Percentiles rank a stretch among this genome's conserved stretches.
These are phyloP conservation scores for Eulimnadia texana DNA, from an alignment of 1,140 invertebrate genomes.

Conservation along the genomic window DNA sequence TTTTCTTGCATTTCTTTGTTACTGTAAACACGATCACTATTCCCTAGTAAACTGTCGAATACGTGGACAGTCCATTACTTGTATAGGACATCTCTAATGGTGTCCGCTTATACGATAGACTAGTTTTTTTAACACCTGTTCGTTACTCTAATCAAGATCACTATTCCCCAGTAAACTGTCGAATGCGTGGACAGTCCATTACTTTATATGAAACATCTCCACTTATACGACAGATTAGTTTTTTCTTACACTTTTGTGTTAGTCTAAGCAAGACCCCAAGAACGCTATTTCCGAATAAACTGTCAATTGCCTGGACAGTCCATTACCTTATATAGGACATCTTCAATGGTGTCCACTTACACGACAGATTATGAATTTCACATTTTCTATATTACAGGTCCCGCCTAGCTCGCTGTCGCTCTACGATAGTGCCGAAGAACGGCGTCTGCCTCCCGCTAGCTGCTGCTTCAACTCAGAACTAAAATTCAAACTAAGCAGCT, in stretches of 20 bases:
- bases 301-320: too few species aligned
- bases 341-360: neutral
- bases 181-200: too few species aligned
- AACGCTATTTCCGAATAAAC: too few species aligned
- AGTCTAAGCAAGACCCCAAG: neutral
- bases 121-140: neutral
- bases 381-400: too few species aligned
- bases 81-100: too few species aligned
- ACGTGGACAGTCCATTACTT: too few species aligned
- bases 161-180: too few species aligned
- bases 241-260: neutral
- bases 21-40: neutral
- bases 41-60: too few species aligned
- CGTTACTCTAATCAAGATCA: neutral
- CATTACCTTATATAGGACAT: too few species aligned
- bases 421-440: neutral
- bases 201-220: too few species aligned
- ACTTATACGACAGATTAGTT: neutral
- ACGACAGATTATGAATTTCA: neutral
- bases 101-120: neutral
- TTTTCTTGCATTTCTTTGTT: neutral
- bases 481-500: neutral
- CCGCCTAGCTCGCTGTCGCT: conserved; percentile 11
- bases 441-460: neutral
- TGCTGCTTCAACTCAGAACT: neutral